Percentiles rank a stretch among this genome's conserved stretches.
phyloP scores from a whole-genome alignment of 2,797 vertebrate genomes.

The Paramormyrops hopkinsi region DNA sequence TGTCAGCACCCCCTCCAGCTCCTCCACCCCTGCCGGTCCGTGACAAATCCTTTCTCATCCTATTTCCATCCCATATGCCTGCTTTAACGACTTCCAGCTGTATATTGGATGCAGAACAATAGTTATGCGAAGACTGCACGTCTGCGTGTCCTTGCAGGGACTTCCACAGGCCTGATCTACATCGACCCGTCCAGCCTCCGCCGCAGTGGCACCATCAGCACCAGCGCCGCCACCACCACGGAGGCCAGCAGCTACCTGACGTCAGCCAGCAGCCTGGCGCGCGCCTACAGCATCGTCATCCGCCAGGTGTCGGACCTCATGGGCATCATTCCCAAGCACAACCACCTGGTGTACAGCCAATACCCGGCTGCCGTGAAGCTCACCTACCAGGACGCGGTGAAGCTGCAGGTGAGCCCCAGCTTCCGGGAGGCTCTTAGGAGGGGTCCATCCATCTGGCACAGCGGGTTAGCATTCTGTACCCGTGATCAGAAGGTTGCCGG shows the following conservation, averaged over 20 bases:
- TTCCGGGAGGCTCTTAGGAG: not conserved
- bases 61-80: not conserved
- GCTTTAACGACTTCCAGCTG: not conserved
- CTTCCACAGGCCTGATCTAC: constrained; percentile 94
- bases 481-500: not conserved
- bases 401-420: constrained; percentile 76
- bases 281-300: constrained; percentile 97
- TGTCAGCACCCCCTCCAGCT: constrained; percentile 79
- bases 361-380: constrained; percentile 96
- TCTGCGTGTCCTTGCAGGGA: constrained; percentile 52
- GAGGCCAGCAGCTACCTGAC: constrained; percentile 98
- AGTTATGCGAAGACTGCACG: not conserved
- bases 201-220: constrained; percentile 91
- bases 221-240: constrained; percentile 77
- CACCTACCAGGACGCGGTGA: constrained; percentile 95
- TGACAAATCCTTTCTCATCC: constrained; percentile 40
- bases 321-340: constrained; percentile 97
- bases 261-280: constrained; percentile 92
- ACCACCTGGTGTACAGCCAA: constrained; percentile 94
- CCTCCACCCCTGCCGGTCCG: constrained; percentile 80
- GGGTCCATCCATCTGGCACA: not conserved
- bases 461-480: not conserved
- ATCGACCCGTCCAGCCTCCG: constrained; percentile 95
- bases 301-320: constrained; percentile 96
- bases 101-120: not conserved